Evolutionary conservation across 2,113 vertebrate genomes (phyloP).

Genomic region (Brienomyrus brachyistius): DNA sequence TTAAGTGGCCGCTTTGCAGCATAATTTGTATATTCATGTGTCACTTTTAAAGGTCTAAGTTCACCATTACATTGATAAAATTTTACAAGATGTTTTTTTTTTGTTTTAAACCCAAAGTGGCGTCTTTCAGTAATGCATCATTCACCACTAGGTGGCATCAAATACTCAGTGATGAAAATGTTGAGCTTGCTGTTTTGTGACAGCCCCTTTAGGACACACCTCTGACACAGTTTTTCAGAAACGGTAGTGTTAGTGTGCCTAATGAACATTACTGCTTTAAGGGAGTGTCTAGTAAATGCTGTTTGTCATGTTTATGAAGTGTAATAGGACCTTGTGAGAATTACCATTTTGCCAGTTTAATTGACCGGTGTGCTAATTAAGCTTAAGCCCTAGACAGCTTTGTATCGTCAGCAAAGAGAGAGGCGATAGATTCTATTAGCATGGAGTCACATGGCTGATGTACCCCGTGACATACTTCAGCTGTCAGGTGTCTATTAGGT

Average conservation of each 20-base stretch:
- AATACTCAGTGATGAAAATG: neutral
- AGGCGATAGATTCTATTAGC: neutral
- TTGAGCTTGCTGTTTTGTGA: neutral
- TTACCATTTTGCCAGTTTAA: neutral
- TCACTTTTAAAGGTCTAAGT: neutral
- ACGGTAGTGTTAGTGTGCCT: neutral
- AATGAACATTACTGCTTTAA: neutral
- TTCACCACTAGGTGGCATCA: slow-evolving; percentile 22
- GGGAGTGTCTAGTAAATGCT: neutral
- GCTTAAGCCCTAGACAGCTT: neutral
- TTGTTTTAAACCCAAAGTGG: neutral
- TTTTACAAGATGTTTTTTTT: neutral
- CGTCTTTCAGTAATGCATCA: neutral
- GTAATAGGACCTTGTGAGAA: neutral
- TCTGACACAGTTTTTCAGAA: neutral
- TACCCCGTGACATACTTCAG: neutral
- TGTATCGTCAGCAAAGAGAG: neutral
- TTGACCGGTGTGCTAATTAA: neutral
- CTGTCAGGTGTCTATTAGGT: neutral
- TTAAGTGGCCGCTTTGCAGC: neutral
- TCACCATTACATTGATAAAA: neutral
- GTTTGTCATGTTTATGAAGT: neutral
- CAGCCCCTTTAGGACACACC: neutral
- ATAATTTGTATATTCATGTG: neutral
- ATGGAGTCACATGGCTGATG: neutral